Evolutionary conservation across 2,113 vertebrate genomes (phyloP).

Genomic region (Sorex fumeus): DNA sequence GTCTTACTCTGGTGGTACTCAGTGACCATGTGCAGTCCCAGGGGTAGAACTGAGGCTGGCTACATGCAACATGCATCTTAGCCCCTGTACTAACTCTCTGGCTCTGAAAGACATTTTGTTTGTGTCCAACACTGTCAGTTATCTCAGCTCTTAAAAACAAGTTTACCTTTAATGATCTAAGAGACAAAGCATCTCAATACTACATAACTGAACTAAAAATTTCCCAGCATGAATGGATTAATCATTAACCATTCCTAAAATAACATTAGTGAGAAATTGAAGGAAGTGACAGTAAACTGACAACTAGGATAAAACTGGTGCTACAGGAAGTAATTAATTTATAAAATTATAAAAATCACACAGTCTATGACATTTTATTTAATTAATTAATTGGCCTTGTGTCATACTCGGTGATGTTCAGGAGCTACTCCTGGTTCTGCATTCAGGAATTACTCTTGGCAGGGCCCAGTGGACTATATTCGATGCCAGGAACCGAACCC

Average conservation of each 20-base stretch:
- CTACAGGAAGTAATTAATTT: background rate
- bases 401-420: no score
- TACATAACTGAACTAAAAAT: background rate
- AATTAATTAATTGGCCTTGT: no score
- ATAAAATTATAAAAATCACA: background rate
- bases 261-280: background rate
- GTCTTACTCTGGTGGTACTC: no score
- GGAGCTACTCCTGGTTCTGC: no score
- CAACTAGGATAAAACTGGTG: background rate
- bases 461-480: no score
- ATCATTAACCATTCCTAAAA: slow-evolving; percentile 33
- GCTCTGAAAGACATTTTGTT: background rate
- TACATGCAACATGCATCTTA: no score
- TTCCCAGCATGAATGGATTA: background rate
- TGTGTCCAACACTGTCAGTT: background rate
- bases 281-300: background rate
- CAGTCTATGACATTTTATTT: background rate
- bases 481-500: no score
- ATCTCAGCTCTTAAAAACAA: slow-evolving; percentile 20
- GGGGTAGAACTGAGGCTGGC: no score
- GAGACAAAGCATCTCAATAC: background rate
- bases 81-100: no score
- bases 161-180: background rate
- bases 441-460: no score
- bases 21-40: no score